Evolutionary conservation across 2,797 vertebrate genomes (phyloP).

Genomic region (Micropoecilia bifurca): DNA sequence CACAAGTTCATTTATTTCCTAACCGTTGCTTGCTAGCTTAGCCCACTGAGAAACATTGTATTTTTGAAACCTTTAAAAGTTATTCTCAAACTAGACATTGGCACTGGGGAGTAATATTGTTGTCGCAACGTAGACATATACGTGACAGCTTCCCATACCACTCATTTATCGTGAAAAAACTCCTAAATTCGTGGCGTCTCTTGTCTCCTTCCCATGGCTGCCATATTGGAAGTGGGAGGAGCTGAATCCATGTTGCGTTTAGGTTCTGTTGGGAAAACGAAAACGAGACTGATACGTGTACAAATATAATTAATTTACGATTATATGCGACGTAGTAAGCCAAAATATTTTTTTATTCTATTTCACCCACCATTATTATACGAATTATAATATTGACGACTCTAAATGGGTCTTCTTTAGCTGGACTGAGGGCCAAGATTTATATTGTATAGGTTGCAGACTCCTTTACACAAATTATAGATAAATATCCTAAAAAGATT

Average conservation of each 20-base stretch:
- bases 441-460: too few species aligned
- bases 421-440: too few species aligned
- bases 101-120: not conserved
- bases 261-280: not conserved
- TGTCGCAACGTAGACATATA: constrained; percentile 32
- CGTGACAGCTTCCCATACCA: constrained; percentile 5
- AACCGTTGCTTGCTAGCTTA: constrained; percentile 73
- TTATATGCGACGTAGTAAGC: not conserved
- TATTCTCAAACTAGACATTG: constrained; percentile 32
- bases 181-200: constrained; percentile 56
- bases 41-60: constrained; percentile 59
- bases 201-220: constrained; percentile 63
- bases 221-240: constrained; percentile 77
- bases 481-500: too few species aligned
- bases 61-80: constrained; percentile 34
- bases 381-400: not conserved
- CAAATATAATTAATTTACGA: not conserved
- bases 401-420: too few species aligned
- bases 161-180: constrained; percentile 50
- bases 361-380: not conserved
- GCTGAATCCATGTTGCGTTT: constrained; percentile 56
- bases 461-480: too few species aligned
- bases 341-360: not conserved
- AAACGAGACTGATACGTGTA: too few species aligned
- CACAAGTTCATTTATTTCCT: constrained; percentile 73